Base-by-base conservation (phyloP, 2,888 invertebrate genomes). In the Philereme vetulata region DNA sequence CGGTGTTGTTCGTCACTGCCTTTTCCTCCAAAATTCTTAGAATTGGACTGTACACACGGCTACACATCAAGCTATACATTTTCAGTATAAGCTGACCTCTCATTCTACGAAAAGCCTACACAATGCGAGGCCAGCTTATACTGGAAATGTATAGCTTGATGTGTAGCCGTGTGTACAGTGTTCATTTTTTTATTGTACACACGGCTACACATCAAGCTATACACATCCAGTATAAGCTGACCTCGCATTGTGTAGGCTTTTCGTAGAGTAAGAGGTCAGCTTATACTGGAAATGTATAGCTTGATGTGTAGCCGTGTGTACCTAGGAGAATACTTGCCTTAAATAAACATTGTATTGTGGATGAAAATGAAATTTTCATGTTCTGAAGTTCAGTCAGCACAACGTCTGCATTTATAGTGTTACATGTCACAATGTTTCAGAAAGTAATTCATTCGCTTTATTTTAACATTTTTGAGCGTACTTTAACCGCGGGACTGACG, bases 1-100 rank as follows among this genome's bases (percentile, higher is more conserved):
- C 73, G 70, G 84, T 82, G 81, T 77, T 77, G 64, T 63, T 69
- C 67, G 65, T 84, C 88, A 88, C 89, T 89, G 89, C 88, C 88
- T 85, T 76, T 61, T 77, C 75, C 74, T 72, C 76, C 71, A 68
- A 78, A 83, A 81, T 77, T 81, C 70, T 77, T 81, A 77, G 72
- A 72, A 73, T 76, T 74, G 54, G 64, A 74, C 71, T 74, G 77
- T 83, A n/a, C n/a, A n/a, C n/a, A n/a, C n/a, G n/a, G n/a, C n/a
- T n/a, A n/a, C n/a, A n/a, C n/a, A n/a, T n/a, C n/a, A n/a, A n/a
- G n/a, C n/a, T n/a, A n/a, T n/a, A n/a, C n/a, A n/a, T n/a, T n/a
- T n/a, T n/a, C n/a, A n/a, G n/a, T n/a, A n/a, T n/a, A n/a, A n/a
- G n/a, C n/a, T n/a, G n/a, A n/a, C n/a, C n/a, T n/a, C n/a, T n/a